These are phyloP conservation scores for Dasypus novemcinctus DNA, from an alignment of 2,113 vertebrate species.

Conservation along the genomic window DNA sequence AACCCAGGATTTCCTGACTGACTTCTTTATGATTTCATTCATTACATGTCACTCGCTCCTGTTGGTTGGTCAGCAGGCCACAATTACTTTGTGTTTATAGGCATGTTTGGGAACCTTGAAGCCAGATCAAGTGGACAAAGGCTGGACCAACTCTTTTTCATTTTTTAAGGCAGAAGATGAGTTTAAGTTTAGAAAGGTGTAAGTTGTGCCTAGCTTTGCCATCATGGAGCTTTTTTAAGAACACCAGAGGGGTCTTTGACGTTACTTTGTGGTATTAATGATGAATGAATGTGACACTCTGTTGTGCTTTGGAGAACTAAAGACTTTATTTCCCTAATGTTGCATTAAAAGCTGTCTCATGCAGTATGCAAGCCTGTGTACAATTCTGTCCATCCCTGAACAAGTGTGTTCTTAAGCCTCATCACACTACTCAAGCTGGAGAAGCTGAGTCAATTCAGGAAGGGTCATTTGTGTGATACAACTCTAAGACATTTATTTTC, in stretches of 20 bases:
- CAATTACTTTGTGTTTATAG: neutral
- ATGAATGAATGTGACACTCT: neutral
- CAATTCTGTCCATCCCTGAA: neutral
- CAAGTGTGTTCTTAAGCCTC: neutral
- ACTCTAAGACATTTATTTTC: neutral
- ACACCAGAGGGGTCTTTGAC: neutral
- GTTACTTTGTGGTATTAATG: neutral
- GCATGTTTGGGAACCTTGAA: neutral
- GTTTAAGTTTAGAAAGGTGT: neutral
- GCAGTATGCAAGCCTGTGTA: neutral
- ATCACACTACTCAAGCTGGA: neutral
- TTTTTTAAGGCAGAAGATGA: neutral
- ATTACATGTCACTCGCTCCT: neutral
- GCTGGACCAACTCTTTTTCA: neutral
- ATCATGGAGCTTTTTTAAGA: neutral
- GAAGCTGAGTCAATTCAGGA: neutral
- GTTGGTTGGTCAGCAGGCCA: neutral
- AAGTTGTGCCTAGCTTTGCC: neutral
- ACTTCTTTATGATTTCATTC: neutral
- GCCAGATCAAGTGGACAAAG: neutral
- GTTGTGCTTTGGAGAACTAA: neutral
- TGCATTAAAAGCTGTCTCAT: neutral
- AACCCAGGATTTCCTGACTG: neutral
- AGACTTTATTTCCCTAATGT: neutral
- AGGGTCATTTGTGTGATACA: neutral